A percentile compares a stretch with the other conserved stretches of the same genome.
phyloP scores from a whole-genome alignment of 2,888 invertebrate species.

The Notocelia uddmanniana region DNA sequence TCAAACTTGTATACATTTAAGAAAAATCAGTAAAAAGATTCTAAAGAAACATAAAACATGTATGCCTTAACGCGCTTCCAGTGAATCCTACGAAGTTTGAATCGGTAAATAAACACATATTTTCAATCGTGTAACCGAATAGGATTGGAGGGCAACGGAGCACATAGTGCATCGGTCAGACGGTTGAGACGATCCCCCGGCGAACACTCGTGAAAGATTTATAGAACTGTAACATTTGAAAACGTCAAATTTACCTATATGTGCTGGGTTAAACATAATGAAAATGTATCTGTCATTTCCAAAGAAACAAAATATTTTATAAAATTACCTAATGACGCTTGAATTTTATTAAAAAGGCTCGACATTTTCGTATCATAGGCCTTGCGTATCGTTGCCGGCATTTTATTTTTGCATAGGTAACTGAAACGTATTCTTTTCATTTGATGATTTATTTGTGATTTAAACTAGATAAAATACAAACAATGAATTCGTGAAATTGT shows the following conservation, averaged over 20 bases:
- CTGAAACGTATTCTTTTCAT: too few relatives aligned
- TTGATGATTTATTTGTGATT: too few relatives aligned
- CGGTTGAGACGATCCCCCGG: not conserved
- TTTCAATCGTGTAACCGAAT: conserved; percentile 25
- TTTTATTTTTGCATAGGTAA: too few relatives aligned
- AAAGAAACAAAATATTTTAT: not conserved
- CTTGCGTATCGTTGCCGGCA: not conserved
- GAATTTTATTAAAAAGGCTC: not conserved
- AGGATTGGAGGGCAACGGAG: conserved; percentile 14
- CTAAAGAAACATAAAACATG: conserved; percentile 1
- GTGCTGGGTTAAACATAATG: not conserved
- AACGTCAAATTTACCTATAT: not conserved
- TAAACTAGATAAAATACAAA: too few relatives aligned
- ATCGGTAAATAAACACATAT: conserved; percentile 19
- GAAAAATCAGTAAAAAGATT: not conserved
- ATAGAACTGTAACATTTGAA: conserved; percentile 2
- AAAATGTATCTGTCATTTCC: not conserved
- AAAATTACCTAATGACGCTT: not conserved
- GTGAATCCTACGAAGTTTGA: conserved; percentile 8
- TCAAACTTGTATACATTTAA: not conserved
- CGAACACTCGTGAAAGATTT: conserved; percentile 16
- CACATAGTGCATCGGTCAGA: conserved; percentile 18
- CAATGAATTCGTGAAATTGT: too few relatives aligned
- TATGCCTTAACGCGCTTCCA: conserved; percentile 4
- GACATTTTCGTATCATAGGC: not conserved